Evolutionary conservation across 2,113 vertebrate species (phyloP), one percentile per base, ranked within the genome.

Genomic region (Varanus salvator): DNA sequence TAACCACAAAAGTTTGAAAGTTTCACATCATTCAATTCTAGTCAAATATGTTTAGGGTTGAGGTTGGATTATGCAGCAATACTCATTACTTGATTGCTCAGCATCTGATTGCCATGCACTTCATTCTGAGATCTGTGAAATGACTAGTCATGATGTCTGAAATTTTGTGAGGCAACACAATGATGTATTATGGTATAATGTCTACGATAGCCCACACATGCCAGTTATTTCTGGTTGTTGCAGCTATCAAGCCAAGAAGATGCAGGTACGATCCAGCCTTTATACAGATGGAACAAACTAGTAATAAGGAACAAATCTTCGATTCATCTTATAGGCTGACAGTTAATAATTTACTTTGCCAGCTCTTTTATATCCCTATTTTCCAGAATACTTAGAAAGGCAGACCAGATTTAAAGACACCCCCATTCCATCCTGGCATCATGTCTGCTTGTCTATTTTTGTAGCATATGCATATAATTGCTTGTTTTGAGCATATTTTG

Each of bases 341-440:
- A 31, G 3, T 44, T 52, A n/a, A 89, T 69, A 80, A 90, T 29
- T 81, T 29, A 72, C 44, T 90, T 34, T 76, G 90, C 60, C 74
- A 77, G 31, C 29, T 76, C 23, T 64, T 89, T 69, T 80, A 12
- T 50, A 71, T 50, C 66, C 29, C 31, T 69, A 25, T 54, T 68
- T 76, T 84, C 29, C n/a, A 44, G 17, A 75, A 48, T 89, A 34
- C 72, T 48, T 75, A 84, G 29, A 89, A 84, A 84, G 34, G 44
- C 71, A 68, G 31, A 6, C 2, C 80, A 84, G 57, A 89, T 68
- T 31, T 68, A 87, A 77, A 64, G 54, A 64, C 27, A 64, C 8
- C 38, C 29, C 14, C 31, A 7, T 48, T 77, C 44, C 44, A 64
- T 31, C 6, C 48, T 77, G 57, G 44, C 88, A 77, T 89, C 44